Base-by-base conservation (phyloP, 2,888 invertebrate species). In the Phyllotreta cruciferae region DNA sequence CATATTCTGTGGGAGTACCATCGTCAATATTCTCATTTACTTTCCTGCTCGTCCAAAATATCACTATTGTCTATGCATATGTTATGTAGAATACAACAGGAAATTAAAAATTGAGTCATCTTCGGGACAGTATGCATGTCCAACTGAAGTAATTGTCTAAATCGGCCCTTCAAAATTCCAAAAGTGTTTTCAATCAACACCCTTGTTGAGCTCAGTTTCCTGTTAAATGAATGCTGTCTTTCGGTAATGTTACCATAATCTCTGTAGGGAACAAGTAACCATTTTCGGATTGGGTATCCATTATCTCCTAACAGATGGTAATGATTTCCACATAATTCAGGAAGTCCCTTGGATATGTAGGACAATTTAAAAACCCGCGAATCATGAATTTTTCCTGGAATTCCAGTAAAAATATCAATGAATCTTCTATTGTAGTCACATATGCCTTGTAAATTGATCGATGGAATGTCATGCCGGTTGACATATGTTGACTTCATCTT, bases 91-190 rank as follows among this genome's bases (percentile, higher is more conserved):
- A 42, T 42, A 9, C 42, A 42, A 42, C 42, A 42, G n/a, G 42
- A 42, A 42, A 42, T 42, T 42, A 42, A 10, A 9, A 42, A 42
- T 42, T 42, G 42, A n/a, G 42, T 42, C 42, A 42, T 42, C n/a
- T 9, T 42, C n/a, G 42, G 42, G 9, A 42, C 42, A 42, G 5
- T 9, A 42, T 42, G 42, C 42, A 42, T 42, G n/a, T 42, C 42
- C 42, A 42, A 42, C 11, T 42, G n/a, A 11, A 42, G 42, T 11
- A 42, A 42, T 42, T 42, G 42, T 42, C 42, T 42, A 42, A 42
- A 42, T 6, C 42, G 42, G 42, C 42, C 42, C 42, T 42, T 42
- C 42, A 42, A 6, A 6, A 42, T 42, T 42, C 42, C 42, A 4
- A 42, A 42, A 6, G 42, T 6, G n/a, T 42, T 42, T 11, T 42